phyloP scores from a whole-genome alignment of 2,797 vertebrate genomes.

The Scolopax rusticola region DNA sequence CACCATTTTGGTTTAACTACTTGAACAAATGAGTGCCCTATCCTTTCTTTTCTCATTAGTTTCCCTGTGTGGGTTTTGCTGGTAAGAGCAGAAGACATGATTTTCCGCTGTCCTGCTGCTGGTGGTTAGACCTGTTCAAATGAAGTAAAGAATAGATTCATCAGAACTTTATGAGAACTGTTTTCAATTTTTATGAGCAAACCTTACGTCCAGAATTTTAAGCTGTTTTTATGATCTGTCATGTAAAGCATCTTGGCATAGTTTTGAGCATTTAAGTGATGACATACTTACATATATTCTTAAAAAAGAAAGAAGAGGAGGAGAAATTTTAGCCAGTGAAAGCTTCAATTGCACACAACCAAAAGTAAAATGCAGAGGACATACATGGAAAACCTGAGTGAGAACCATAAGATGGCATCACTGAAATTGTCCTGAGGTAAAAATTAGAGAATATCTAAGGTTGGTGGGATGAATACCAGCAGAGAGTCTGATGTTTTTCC shows the following conservation, averaged over 20 bases:
- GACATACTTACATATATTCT: not conserved
- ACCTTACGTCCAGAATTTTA: not conserved
- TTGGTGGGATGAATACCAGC: not conserved
- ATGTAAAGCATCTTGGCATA: not conserved
- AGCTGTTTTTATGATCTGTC: not conserved
- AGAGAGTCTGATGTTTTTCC: not conserved
- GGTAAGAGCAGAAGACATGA: not conserved
- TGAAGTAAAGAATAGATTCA: not conserved
- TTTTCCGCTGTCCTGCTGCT: not conserved
- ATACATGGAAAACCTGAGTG: not conserved
- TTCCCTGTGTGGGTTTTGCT: not conserved
- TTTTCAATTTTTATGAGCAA: not conserved
- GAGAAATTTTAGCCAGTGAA: not conserved
- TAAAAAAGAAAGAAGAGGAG: not conserved
- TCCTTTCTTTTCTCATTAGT: not conserved
- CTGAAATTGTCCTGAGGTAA: not conserved
- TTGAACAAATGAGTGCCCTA: not conserved
- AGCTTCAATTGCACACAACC: not conserved
- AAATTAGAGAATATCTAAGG: not conserved
- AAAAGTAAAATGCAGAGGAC: not conserved
- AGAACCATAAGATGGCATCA: not conserved
- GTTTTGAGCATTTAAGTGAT: not conserved
- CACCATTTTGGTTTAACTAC: not conserved
- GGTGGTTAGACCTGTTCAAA: not conserved
- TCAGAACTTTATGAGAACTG: not conserved